Evolutionary conservation across 2,888 invertebrate genomes (phyloP), one percentile per base, ranked within the genome.

Genomic region (Pachydiplax longipennis): DNA sequence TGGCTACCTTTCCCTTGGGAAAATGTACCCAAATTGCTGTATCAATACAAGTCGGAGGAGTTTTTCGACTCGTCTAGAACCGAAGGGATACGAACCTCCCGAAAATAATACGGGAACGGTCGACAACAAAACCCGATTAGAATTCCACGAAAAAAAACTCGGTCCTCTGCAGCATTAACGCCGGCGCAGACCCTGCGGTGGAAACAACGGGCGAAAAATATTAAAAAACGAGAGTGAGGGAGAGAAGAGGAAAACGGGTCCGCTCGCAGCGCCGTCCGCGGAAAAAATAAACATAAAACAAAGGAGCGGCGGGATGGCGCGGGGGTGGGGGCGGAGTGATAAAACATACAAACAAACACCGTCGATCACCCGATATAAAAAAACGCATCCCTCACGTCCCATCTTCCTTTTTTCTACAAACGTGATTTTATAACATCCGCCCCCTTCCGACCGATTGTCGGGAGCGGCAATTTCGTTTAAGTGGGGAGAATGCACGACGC

Each of bases 311-410:
- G 18, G 31, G 31, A 3, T 8, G 1, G 82, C n/a, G 44, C 4
- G 44, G 3, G 1, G 4, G 25, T 5, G 15, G 82, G 31, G 22
- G 82, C 3, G 82, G 31, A 53, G 10, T 53, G 18, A 58, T 87
- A 53, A 87, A 87, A 87, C 53, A 61, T 53, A 87, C 61, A 48
- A 61, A 87, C 61, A n/a, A 8, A 31, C 87, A 31, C 58, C 87
- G 22, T 22, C 35, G 61, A 53, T 48, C 44, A 48, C 22, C 82
- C 87, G 87, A 61, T 44, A 37, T 10, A 35, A 37, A 44, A 37
- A 37, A 40, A 53, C 35, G 25, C n/a, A 58, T 18, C 48, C 31
- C 8, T 53, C 44, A 8, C 15, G 6, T 18, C 82, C 48, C n/a
- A 40, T 44, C 82, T 22, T 44, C n/a, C 44, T 48, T n/a, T 44